phyloP scores from a whole-genome alignment of 2,797 vertebrate species.

The Oryzias sinensis region DNA sequence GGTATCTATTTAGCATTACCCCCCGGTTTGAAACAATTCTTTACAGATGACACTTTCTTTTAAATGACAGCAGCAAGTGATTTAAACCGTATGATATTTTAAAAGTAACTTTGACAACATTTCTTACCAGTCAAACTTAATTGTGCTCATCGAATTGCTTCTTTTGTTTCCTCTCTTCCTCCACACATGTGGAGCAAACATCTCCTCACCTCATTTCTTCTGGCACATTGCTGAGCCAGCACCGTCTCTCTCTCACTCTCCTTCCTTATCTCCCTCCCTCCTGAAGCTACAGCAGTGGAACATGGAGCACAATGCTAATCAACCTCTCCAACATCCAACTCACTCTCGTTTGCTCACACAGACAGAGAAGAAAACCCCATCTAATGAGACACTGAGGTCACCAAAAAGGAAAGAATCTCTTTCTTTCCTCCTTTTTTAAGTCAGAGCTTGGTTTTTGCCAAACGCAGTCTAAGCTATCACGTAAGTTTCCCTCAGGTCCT shows the following conservation, averaged over 20 bases:
- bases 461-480: conserved; percentile 11
- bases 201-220: conserved; percentile 33
- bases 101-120: too few species aligned
- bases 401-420: conserved; percentile 24
- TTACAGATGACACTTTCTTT: too few species aligned
- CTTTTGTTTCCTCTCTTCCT: conserved; percentile 5
- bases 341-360: conserved; percentile 7
- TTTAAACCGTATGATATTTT: too few species aligned
- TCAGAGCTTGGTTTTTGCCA: conserved; percentile 17
- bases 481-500: conserved; percentile 6
- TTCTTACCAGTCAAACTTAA: too few species aligned
- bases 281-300: conserved; percentile 70
- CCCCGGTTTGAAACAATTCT: too few species aligned
- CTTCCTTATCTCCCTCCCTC: conserved; percentile 24
- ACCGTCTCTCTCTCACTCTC: conserved; percentile 12
- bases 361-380: not conserved
- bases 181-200: conserved; percentile 35
- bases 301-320: conserved; percentile 78
- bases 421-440: conserved; percentile 21
- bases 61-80: too few species aligned
- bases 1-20: too few species aligned
- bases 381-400: conserved; percentile 51
- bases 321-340: conserved; percentile 39
- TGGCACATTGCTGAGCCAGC: conserved; percentile 65
- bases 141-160: conserved; percentile 17